Evolutionary conservation across 2,888 invertebrate species (phyloP).

Genomic region (Luperina nickerlii): DNA sequence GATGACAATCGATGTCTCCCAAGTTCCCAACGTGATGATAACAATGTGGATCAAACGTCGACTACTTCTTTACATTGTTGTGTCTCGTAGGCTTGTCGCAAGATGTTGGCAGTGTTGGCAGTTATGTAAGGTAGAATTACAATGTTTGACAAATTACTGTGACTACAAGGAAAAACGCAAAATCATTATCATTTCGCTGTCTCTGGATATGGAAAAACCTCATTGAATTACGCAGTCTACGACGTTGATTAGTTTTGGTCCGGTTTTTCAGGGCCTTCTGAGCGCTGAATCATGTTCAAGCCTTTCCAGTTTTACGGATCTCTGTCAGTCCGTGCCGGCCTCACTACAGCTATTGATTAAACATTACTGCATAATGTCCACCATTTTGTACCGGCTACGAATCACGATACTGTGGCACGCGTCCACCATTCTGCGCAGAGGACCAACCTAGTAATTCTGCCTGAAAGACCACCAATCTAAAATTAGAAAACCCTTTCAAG

Average conservation of each 20-base stretch:
- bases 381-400: slow-evolving; percentile 79
- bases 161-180: background rate
- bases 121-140: slow-evolving; percentile 54
- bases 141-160: background rate
- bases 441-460: slow-evolving; percentile 29
- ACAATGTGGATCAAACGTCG: slow-evolving; percentile 36
- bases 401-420: slow-evolving; percentile 71
- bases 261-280: slow-evolving; percentile 13
- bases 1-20: slow-evolving; percentile 32
- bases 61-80: slow-evolving; percentile 24
- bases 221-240: background rate
- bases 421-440: slow-evolving; percentile 79
- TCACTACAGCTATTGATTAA: slow-evolving; percentile 80
- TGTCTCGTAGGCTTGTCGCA: slow-evolving; percentile 11
- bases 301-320: slow-evolving; percentile 48
- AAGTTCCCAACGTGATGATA: slow-evolving; percentile 28
- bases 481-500: slow-evolving; percentile 31
- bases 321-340: slow-evolving; percentile 59
- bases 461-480: slow-evolving; percentile 33
- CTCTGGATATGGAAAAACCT: background rate
- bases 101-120: slow-evolving; percentile 31
- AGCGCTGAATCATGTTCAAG: slow-evolving; percentile 45
- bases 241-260: slow-evolving; percentile 1
- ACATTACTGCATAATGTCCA: slow-evolving; percentile 83
- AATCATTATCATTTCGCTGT: background rate